phyloP scores from a whole-genome alignment of 2,888 invertebrate genomes.

The Lithophane socia region DNA sequence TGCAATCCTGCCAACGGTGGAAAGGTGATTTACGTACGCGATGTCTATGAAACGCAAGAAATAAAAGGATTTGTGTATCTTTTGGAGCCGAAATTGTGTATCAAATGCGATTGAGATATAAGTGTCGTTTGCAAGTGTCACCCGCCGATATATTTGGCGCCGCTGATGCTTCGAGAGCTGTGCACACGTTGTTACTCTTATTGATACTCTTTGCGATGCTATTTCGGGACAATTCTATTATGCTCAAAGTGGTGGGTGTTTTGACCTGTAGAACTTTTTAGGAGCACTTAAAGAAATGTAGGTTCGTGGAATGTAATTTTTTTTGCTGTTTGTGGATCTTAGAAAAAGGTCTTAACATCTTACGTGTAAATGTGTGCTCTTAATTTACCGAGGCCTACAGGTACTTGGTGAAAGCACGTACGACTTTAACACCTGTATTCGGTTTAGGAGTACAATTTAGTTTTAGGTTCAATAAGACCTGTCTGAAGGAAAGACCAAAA shows the following conservation, averaged over 20 bases:
- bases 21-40: constrained; percentile 80
- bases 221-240: constrained; percentile 51
- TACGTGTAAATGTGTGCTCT: constrained; percentile 44
- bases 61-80: constrained; percentile 80
- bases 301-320: constrained; percentile 34
- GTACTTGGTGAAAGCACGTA: constrained; percentile 38
- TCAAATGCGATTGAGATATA: constrained; percentile 66
- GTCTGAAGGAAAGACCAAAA: constrained; percentile 28
- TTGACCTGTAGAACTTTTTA: constrained; percentile 29
- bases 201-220: constrained; percentile 52
- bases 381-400: constrained; percentile 45
- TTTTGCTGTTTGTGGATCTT: constrained; percentile 35
- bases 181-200: constrained; percentile 67
- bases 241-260: constrained; percentile 26
- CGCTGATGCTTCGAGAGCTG: constrained; percentile 54
- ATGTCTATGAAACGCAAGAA: constrained; percentile 78
- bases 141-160: constrained; percentile 56
- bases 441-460: constrained; percentile 34
- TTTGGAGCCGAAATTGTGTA: constrained; percentile 59
- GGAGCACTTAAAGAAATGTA: constrained; percentile 33
- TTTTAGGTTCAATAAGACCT: constrained; percentile 40
- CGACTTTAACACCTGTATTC: constrained; percentile 33
- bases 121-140: constrained; percentile 67
- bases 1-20: constrained; percentile 77
- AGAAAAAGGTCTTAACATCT: constrained; percentile 39